Evolutionary conservation across 2,888 invertebrate genomes (phyloP).

Genomic region (Bhutanitis thaidina): DNA sequence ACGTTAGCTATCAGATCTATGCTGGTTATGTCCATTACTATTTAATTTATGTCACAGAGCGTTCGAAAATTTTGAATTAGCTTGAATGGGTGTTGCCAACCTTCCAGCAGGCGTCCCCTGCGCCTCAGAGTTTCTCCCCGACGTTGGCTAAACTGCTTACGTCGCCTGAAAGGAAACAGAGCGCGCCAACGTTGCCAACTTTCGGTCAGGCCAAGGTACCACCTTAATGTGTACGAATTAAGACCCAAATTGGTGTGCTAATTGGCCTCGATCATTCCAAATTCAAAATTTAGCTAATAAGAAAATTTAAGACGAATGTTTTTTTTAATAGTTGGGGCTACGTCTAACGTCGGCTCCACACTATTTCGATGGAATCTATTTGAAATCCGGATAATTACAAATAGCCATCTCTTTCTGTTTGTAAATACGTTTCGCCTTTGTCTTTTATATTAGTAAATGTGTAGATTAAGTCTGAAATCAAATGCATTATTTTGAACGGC

Average conservation of each 20-base stretch:
- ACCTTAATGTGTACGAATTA: slow-evolving; percentile 50
- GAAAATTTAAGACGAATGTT: slow-evolving; percentile 27
- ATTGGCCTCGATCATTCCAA: slow-evolving; percentile 74
- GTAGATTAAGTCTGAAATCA: neutral
- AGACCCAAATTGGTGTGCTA: slow-evolving; percentile 64
- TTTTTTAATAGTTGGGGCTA: slow-evolving; percentile 38
- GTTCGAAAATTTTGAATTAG: slow-evolving; percentile 40
- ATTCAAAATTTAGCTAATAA: slow-evolving; percentile 75
- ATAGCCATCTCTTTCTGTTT: too few species aligned
- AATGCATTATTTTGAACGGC: neutral
- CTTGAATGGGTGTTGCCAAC: slow-evolving; percentile 78
- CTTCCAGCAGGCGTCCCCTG: slow-evolving; percentile 75
- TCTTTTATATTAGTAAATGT: too few species aligned
- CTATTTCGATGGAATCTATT: slow-evolving; percentile 19
- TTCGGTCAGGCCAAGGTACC: slow-evolving; percentile 80
- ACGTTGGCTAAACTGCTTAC: slow-evolving; percentile 90
- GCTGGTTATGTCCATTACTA: slow-evolving; percentile 44
- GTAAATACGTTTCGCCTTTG: too few species aligned
- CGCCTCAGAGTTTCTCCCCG: slow-evolving; percentile 86
- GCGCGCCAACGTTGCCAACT: slow-evolving; percentile 64
- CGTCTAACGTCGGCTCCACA: slow-evolving; percentile 16
- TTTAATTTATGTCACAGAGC: slow-evolving; percentile 27
- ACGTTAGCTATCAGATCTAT: neutral
- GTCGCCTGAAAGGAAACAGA: slow-evolving; percentile 79
- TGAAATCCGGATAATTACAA: too few species aligned